Evolutionary conservation across 2,888 invertebrate species (phyloP).

Genomic region (Lamellibrachia satsuma): DNA sequence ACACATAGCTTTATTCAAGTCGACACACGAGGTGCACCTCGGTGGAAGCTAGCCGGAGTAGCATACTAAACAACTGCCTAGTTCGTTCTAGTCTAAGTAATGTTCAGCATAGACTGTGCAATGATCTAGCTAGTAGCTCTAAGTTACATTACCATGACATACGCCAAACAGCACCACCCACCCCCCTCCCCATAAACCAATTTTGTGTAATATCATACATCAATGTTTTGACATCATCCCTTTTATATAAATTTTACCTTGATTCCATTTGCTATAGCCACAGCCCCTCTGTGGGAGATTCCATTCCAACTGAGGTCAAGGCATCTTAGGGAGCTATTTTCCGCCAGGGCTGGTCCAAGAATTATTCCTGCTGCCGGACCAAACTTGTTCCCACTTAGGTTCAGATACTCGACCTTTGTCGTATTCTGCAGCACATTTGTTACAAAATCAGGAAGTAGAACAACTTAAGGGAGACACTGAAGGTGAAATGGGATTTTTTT

Average conservation of each 20-base stretch:
- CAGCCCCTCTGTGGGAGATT: slow-evolving; percentile 60
- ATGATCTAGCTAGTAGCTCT: no score
- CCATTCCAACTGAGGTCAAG: slow-evolving; percentile 65
- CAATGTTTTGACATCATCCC: background rate
- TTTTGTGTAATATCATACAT: background rate
- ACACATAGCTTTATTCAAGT: no score
- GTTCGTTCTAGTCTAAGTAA: no score
- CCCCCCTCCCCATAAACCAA: no score
- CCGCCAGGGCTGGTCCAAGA: slow-evolving; percentile 63
- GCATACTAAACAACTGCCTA: no score
- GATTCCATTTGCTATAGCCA: slow-evolving; percentile 59
- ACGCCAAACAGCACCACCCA: no score
- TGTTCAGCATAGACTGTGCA: no score
- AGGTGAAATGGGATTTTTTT: no score
- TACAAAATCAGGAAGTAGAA: background rate
- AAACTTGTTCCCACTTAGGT: slow-evolving; percentile 63
- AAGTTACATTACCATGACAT: no score
- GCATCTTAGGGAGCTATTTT: slow-evolving; percentile 61
- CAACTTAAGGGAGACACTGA: background rate
- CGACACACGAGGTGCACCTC: no score
- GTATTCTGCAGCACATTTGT: slow-evolving; percentile 47
- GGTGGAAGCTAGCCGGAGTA: no score
- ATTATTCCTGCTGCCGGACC: slow-evolving; percentile 57
- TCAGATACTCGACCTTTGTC: slow-evolving; percentile 58
- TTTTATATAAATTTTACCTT: slow-evolving; percentile 50